Base-by-base conservation (phyloP, 2,113 vertebrate species). In the Tachycineta bicolor region DNA sequence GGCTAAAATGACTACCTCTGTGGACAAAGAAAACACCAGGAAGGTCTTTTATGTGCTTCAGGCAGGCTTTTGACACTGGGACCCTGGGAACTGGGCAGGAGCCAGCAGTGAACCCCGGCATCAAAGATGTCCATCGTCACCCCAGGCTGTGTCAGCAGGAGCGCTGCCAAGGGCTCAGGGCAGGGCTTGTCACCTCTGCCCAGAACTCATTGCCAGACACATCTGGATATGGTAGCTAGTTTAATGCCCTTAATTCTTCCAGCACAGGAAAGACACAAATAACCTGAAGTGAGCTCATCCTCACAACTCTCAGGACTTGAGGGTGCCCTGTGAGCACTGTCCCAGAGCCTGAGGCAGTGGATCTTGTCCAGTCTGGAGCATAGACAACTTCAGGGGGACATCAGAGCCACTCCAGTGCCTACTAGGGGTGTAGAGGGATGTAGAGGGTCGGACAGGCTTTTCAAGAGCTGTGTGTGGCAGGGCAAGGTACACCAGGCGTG, bases 381-480 rank as follows among this genome's bases (percentile, higher is more conserved):
- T 52, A 47, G 22, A 46, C 11, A 12, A 9, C 17, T 49, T 29
- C 0, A 5, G 19, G 11, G 53, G 4, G 33, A 34, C 13, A 9
- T 28, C 24, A 62, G 16, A 46, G 37, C 6, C 26, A 31, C 3
- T 5, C 21, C 44, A 14, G 47, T 19, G 55, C 21, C 12, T 15
- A 5, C 0, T 3, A 14, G 29, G 10, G 34, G 3, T 25, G 21
- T 7, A 20, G 33, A 9, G 39, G 31, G 26, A 59, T 33, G 14
- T 4, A 41, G 15, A n/a, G 28, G 13, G 28, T 9, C 31, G 78
- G 34, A 9, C 0, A 0, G 49, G 65, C 10, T 29, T 10, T 6
- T 43, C 29, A 22, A 12, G 55, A 49, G n/a, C 34, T 5, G 0
- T 29, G 34, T 6, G 5, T 55, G 19, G 24, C 43, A 9, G 5